phyloP scores from a whole-genome alignment of 2,113 vertebrate species.

The Monopterus albus region DNA sequence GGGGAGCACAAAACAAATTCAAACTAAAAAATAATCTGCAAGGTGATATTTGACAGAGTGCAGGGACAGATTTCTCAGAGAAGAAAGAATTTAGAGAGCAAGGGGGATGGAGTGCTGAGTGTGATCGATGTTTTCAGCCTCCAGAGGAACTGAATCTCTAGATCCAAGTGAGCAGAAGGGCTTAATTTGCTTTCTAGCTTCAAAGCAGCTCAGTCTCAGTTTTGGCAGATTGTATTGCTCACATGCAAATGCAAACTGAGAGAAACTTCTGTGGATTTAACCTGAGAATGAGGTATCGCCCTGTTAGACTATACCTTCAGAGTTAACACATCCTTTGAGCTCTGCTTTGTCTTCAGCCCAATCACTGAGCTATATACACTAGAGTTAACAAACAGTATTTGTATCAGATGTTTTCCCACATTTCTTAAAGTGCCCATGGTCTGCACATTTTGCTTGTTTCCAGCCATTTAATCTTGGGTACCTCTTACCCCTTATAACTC shows the following conservation, averaged over 20 bases:
- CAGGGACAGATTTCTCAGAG: slow-evolving; percentile 17
- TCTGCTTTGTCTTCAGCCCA: too few species aligned
- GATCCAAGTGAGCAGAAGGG: slow-evolving; percentile 14
- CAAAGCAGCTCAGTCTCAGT: slow-evolving; percentile 17
- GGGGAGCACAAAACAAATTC: neutral
- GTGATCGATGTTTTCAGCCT: slow-evolving; percentile 28
- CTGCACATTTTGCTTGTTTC: too few species aligned
- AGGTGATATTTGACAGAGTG: neutral
- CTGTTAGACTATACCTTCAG: neutral
- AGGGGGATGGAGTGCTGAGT: neutral
- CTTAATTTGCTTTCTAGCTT: slow-evolving; percentile 33
- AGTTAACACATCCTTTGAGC: too few species aligned
- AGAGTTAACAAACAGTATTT: too few species aligned
- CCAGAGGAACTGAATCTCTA: slow-evolving; percentile 13
- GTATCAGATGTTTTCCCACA: too few species aligned
- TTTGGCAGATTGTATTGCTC: neutral
- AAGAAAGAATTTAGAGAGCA: slow-evolving; percentile 1
- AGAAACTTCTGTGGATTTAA: slow-evolving; percentile 6
- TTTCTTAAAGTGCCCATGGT: too few species aligned
- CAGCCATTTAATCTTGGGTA: too few species aligned
- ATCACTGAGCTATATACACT: too few species aligned
- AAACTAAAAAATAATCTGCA: neutral
- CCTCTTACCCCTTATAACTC: too few species aligned
- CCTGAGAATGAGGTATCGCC: neutral
- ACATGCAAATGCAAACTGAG: slow-evolving; percentile 13